phyloP scores from a whole-genome alignment of 2,113 vertebrate species.

The Dicaeum eximium region DNA sequence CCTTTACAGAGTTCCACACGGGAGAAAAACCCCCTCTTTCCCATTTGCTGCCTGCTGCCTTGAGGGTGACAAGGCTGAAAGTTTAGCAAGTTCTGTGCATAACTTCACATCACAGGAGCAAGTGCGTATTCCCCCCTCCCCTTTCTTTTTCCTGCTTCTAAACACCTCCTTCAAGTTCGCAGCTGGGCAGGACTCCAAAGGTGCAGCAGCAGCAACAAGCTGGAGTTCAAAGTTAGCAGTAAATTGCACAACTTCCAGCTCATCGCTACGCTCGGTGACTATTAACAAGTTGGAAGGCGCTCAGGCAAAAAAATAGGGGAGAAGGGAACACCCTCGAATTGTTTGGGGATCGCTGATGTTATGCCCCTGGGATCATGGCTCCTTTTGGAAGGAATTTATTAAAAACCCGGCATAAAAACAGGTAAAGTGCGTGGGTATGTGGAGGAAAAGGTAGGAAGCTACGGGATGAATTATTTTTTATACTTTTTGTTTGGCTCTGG shows the following conservation, averaged over 20 bases:
- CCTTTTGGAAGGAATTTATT: constrained; percentile 90
- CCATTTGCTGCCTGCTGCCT: constrained; percentile 29
- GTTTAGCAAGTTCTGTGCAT: constrained; percentile 55
- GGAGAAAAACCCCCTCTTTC: constrained; percentile 21
- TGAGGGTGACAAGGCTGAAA: constrained; percentile 40
- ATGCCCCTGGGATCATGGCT: constrained; percentile 78
- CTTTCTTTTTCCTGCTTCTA: constrained; percentile 55
- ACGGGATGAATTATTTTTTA: neutral
- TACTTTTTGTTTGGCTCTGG: neutral
- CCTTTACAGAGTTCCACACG: neutral
- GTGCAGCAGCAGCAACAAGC: constrained; percentile 70
- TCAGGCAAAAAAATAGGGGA: constrained; percentile 30
- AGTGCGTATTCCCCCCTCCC: neutral
- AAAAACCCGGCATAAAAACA: constrained; percentile 89
- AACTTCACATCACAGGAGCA: constrained; percentile 62
- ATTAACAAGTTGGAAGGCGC: constrained; percentile 59
- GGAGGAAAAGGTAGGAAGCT: neutral
- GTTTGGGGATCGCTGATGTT: constrained; percentile 7
- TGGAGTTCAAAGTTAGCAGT: constrained; percentile 76
- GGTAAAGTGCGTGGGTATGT: constrained; percentile 67
- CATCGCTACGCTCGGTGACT: constrained; percentile 62
- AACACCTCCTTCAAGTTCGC: constrained; percentile 67
- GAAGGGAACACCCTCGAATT: constrained; percentile 39
- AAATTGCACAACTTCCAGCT: constrained; percentile 78
- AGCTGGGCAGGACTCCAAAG: constrained; percentile 79